Base-by-base conservation (phyloP, 2,797 vertebrate genomes). In the Prunella strophiata region DNA sequence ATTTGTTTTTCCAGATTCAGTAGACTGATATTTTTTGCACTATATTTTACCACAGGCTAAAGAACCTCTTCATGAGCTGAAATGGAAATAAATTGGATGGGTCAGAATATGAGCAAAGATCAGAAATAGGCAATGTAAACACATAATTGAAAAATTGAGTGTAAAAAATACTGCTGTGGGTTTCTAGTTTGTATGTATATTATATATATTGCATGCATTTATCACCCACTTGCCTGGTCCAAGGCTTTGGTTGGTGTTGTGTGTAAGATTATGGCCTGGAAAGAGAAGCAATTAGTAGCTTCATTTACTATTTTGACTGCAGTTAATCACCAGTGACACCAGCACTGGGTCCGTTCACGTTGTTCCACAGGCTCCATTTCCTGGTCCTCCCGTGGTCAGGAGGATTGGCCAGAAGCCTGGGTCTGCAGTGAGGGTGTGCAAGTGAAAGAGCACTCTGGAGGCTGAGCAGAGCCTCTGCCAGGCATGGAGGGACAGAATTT, bases 341-440 rank as follows among this genome's bases (percentile, higher is more conserved):
- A 32, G 27, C 3, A 4, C 15, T 68, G 34, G 10, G 5, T 65
- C n/a, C 25, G 6, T 18, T 42, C 20, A 2, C 5, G 10, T 1
- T 16, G 6, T 27, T 70, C 58, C 13, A 5, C 51, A 70, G 30
- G 30, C 13, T 71, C 40, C n/a, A 9, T 13, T 42, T 30, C n/a
- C 29, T 19, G 43, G 22, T 54, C 51, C 52, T 66, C 42, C 16
- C 26, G 6, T 38, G 26, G 29, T 25, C 67, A 50, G 47, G 54
- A 74, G 43, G 15, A 52, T 3, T 58, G 66, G 42, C 38, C 42
- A 74, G 43, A 36, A 88, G 17, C 79, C 36, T 45, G 18, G 36
- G 4, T 5, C 13, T 51, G 45, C 43, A 50, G 11, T 2, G 6
- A 15, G 32, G 57, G 5, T 26, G 25, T 43, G n/a, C 11, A 62